Evolutionary conservation across 2,113 vertebrate genomes (phyloP).

Genomic region (Leptodactylus fuscus): DNA sequence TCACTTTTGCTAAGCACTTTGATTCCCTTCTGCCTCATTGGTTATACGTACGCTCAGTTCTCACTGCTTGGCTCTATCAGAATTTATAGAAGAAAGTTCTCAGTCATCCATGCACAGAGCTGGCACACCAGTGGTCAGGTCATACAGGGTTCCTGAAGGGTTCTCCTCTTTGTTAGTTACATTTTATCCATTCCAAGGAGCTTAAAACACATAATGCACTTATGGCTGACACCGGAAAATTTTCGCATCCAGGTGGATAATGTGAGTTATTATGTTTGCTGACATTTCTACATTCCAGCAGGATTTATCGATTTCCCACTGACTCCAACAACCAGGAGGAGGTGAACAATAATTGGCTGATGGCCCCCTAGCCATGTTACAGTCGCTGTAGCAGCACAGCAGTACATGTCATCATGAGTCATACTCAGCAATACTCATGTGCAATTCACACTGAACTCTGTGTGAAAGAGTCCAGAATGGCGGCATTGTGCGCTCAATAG

Average conservation of each 20-base stretch:
- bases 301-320: background rate
- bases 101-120: background rate
- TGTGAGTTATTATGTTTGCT: background rate
- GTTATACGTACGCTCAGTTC: background rate
- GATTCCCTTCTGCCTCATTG: background rate
- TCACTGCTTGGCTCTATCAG: background rate
- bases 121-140: background rate
- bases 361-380: background rate
- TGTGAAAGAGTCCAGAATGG: background rate
- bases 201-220: background rate
- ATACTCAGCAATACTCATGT: background rate
- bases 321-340: background rate
- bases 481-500: no score
- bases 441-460: background rate
- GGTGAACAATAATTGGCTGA: background rate
- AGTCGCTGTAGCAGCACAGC: background rate
- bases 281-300: background rate
- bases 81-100: background rate
- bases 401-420: background rate
- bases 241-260: background rate
- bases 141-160: background rate
- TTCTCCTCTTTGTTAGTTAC: background rate
- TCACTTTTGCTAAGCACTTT: background rate
- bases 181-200: background rate
- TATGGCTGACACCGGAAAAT: background rate